Evolutionary conservation across 2,888 invertebrate species (phyloP), one percentile per base, ranked within the genome.

Genomic region (Teinopalpus imperialis): DNA sequence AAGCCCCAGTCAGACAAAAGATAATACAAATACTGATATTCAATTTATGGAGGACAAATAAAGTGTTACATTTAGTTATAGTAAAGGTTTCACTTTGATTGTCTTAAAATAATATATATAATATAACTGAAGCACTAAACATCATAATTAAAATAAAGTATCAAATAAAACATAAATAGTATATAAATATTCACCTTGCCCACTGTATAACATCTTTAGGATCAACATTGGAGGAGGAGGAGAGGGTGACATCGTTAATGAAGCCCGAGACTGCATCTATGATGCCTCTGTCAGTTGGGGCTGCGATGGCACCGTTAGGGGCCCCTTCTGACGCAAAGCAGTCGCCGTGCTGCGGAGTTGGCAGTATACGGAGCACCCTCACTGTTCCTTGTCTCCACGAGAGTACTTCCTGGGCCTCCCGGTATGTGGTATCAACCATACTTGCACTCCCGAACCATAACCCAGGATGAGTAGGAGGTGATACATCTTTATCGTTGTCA

Each of bases 261-360:
- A 98, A 98, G 48, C 97, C 98, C 48, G 98, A 97, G 51, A 98
- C 98, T 68, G 97, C 97, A 75, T 98, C 98, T 77, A 98, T 94
- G 66, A 98, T 94, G 50, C 97, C 94, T 66, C 96, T 95, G 96
- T 98, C 81, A 92, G 95, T 68, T 93, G 96, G 69, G 94, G 94
- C 79, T 97, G 97, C 30, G 98, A 96, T 53, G 95, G 92, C 63
- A 98, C 94, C 53, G 94, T 91, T 64, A 93, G 91, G 57, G 95
- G 94, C 59, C 93, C 92, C 61, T 91, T 90, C 53, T 77, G 74
- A 63, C 90, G 90, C 67, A 89, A 93, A 97, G 47, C 90, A 88
- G 87, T 98, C 98, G 61, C 90, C 89, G 73, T 92, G 91, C 64
- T 92, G 90, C 61, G 94, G 94, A 59, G 95, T 93, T 4, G 97